These are phyloP conservation scores for Branchipolynoe longqiensis DNA, from an alignment of 2,888 invertebrate genomes.

Conservation along the genomic window DNA sequence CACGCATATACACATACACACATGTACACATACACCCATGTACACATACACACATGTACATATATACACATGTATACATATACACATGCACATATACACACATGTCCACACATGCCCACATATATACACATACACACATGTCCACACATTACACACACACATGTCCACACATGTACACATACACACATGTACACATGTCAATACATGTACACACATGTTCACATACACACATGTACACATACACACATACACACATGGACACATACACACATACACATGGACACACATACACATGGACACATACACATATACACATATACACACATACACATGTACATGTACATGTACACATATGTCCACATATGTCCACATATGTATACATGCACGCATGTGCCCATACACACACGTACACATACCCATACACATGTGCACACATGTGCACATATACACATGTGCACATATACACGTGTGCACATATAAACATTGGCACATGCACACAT, in stretches of 20 bases:
- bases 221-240: background rate
- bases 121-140: too few relatives aligned
- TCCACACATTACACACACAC: too few relatives aligned
- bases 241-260: too few relatives aligned
- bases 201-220: too few relatives aligned
- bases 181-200: background rate
- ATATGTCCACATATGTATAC: background rate
- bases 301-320: background rate
- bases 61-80: background rate
- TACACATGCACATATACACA: background rate
- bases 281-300: too few relatives aligned
- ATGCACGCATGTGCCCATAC: background rate
- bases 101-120: background rate
- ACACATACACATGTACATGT: background rate
- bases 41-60: too few relatives aligned
- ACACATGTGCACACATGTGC: background rate
- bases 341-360: too few relatives aligned
- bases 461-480: background rate
- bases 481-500: background rate
- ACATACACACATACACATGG: too few relatives aligned
- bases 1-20: too few relatives aligned
- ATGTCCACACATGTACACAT: background rate
- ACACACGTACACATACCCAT: background rate
- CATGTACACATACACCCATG: too few relatives aligned
- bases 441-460: too few relatives aligned